Evolutionary conservation across 2,888 invertebrate genomes (phyloP), one percentile per base, ranked within the genome.

Genomic region (Ectemnius cavifrons): DNA sequence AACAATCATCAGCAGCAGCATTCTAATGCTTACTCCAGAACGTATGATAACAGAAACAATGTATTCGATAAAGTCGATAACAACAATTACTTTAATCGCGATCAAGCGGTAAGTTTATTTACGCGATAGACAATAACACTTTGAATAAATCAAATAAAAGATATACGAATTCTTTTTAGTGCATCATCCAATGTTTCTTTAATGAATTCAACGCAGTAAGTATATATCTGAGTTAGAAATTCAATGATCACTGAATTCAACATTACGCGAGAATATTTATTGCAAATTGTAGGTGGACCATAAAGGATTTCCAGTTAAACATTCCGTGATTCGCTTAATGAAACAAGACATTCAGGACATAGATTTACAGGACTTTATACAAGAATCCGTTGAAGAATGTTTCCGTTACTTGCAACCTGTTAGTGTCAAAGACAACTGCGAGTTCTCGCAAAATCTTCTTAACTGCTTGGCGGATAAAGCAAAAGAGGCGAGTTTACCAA

Each of bases 391-490:
- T 60, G 93, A 94, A 77, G 94, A 95, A 79, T 96, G 96, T 84
- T 96, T 95, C 83, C 94, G 94, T 81, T 93, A 94, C 80, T 83
- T 94, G 61, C 79, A 82, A 49, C 81, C 81, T 37, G 0, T n/a
- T 0, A 76, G 76, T 63, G 83, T 82, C 49, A 79, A 84, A 46
- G 94, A 95, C 13, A 93, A 94, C 78, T 96, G 96, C 84, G 92
- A 92, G 63, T 95, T 93, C 85, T 94, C 95, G 0, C 93, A 93
- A 74, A 93, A 94, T 80, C 90, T 95, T 20, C 88, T 95, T 66
- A 92, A 92, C 77, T 96, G 96, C 84, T 91, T 96, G 83, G 93
- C 94, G 0, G 95, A 95, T 75, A 95, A 94, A 84, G 95, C 94
- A n/a, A 92, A 93, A 86, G 92, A 94, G 80, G 91, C 89, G 66